Evolutionary conservation across 2,113 vertebrate species (phyloP).

Genomic region (Notiomystis cincta): DNA sequence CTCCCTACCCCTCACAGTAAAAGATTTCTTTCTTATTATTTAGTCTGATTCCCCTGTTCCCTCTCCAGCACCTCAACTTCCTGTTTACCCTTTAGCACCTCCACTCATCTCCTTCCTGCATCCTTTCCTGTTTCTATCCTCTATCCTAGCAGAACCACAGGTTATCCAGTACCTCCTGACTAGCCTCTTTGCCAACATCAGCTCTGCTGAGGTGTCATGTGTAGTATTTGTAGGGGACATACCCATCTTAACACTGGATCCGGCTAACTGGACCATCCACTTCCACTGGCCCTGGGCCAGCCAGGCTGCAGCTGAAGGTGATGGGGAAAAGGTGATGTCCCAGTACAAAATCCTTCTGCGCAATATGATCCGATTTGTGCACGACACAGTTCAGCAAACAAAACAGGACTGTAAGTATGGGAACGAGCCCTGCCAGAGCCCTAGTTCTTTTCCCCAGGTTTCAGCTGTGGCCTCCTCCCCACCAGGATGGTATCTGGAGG

Average conservation of each 20-base stretch:
- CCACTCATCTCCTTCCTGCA: background rate
- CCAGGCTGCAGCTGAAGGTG: background rate
- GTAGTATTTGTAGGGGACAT: background rate
- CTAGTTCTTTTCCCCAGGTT: background rate
- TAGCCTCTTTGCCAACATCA: background rate
- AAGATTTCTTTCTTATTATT: background rate
- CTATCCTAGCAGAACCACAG: background rate
- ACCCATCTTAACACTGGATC: background rate
- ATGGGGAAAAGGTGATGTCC: background rate
- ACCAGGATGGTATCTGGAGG: background rate
- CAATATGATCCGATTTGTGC: background rate
- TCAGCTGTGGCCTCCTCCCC: background rate
- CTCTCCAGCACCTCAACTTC: background rate
- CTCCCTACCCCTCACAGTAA: background rate
- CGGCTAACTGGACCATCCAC: background rate
- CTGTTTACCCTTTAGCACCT: background rate
- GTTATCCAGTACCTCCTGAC: background rate
- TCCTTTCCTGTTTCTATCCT: background rate
- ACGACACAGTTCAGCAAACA: fast-evolving
- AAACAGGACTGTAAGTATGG: background rate
- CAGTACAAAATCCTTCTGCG: background rate
- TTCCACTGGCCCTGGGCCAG: background rate
- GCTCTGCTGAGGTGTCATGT: background rate
- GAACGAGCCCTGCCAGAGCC: background rate
- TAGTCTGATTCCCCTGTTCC: background rate